Evolutionary conservation across 2,888 invertebrate species (phyloP), one percentile per base, ranked within the genome.

Genomic region (Andricus quercusramuli): DNA sequence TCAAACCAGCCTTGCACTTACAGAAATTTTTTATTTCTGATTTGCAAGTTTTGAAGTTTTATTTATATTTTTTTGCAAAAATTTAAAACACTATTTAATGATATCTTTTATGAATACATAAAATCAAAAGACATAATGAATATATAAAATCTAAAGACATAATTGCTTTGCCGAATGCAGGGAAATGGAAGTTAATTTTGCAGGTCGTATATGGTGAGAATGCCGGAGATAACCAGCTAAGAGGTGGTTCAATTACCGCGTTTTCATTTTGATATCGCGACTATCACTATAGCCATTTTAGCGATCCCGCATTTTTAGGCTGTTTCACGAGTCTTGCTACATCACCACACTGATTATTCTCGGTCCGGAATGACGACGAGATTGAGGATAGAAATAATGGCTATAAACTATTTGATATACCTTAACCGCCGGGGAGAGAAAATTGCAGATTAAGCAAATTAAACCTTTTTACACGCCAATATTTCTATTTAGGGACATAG

Each of bases 391-490:
- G 70, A 51, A 37, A 8, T 37, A 37, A 70, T 51, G 29, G 47
- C 70, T 51, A 70, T 70, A 70, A 70, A 70, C 9, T 70, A 51
- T 70, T 20, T 70, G 70, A 70, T 70, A 51, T 51, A 70, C 51
- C 51, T 70, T 51, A 44, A 25, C 25, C 70, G 51, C 17, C 47
- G n/a, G 8, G 29, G 47, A 70, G 29, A 70, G 51, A 47, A 70
- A 70, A 70, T 70, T 20, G 51, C 70, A 32, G 70, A 70, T 51
- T 47, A 70, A 51, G 70, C 70, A 70, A 51, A 70, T 70, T 70
- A 70, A 70, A 70, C 29, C 51, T 51, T 70, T 51, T 51, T 32
- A 29, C 47, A 70, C 20, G 70, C 51, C 70, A 70, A 70, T 70
- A 29, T 51, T 32, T 51, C 70, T 70, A 70, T 70, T 70, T 51